Percentiles rank a stretch among this genome's conserved stretches.
phyloP scores from a whole-genome alignment of 2,113 vertebrate species.

The Leiothrix lutea region DNA sequence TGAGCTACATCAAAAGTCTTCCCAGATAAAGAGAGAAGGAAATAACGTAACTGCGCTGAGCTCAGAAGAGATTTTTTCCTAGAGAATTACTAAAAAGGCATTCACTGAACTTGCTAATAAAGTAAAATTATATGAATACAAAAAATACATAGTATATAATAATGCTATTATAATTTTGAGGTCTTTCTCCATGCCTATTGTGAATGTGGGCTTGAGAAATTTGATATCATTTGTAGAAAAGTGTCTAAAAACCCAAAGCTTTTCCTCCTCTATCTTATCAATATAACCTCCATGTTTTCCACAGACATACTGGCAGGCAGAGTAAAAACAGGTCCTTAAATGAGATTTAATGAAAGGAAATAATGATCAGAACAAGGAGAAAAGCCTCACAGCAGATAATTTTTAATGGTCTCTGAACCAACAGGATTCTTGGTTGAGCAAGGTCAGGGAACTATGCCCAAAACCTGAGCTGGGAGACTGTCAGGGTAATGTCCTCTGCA shows the following conservation, averaged over 20 bases:
- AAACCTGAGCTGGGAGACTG: neutral
- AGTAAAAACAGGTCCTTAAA: neutral
- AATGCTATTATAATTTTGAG: neutral
- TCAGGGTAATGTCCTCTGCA: neutral
- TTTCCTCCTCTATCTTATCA: neutral
- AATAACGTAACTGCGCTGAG: neutral
- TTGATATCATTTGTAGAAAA: neutral
- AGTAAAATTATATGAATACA: neutral
- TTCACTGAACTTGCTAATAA: neutral
- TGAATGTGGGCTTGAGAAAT: neutral
- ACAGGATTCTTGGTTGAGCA: neutral
- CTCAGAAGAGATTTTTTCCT: neutral
- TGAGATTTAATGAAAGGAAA: neutral
- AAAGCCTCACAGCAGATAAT: neutral
- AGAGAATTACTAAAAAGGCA: neutral
- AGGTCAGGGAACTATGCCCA: accelerated
- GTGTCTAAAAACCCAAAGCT: neutral
- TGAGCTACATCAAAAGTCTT: neutral
- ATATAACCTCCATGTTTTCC: neutral
- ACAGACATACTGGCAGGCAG: neutral
- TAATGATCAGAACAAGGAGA: neutral
- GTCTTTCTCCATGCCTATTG: neutral
- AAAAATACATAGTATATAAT: neutral
- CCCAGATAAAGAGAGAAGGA: neutral
- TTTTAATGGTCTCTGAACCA: neutral